These are phyloP conservation scores for Oreonectes daqikongensis DNA, from an alignment of 2,797 vertebrate species.

Conservation along the genomic window DNA sequence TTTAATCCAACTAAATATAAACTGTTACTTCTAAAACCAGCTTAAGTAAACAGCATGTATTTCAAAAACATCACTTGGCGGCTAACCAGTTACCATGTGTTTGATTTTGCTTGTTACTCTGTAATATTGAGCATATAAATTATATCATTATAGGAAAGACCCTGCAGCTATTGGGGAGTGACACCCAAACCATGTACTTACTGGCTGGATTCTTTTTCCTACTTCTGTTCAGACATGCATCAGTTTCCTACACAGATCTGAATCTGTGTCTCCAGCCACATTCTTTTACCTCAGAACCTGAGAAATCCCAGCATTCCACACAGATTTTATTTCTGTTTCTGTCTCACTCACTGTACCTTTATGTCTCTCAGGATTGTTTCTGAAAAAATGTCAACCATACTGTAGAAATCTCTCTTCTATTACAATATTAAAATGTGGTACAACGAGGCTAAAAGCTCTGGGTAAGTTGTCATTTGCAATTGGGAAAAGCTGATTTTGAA, in stretches of 20 bases:
- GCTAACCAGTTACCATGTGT: conserved; percentile 60
- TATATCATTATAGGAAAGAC: conserved; percentile 60
- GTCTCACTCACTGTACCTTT: conserved; percentile 53
- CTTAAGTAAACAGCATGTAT: conserved; percentile 57
- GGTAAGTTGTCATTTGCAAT: no score
- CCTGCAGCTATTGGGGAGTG: conserved; percentile 62
- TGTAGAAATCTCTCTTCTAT: neutral
- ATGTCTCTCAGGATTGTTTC: conserved; percentile 58
- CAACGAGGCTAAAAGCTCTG: neutral
- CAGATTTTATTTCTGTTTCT: conserved; percentile 51
- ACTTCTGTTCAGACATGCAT: conserved; percentile 77
- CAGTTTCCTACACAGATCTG: conserved; percentile 66
- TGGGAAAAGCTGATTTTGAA: no score
- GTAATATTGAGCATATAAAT: conserved; percentile 63
- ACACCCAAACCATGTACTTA: conserved; percentile 59
- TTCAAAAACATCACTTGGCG: conserved; percentile 64
- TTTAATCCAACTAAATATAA: neutral
- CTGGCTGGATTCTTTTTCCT: conserved; percentile 61
- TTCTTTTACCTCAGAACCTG: conserved; percentile 58
- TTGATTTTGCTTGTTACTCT: conserved; percentile 52
- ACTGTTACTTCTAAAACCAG: conserved; percentile 54
- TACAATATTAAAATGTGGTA: neutral
- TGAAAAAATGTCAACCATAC: no score
- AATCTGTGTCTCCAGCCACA: conserved; percentile 68
- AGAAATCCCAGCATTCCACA: conserved; percentile 73